phyloP scores from a whole-genome alignment of 2,797 vertebrate species.

The Ciconia nigra region DNA sequence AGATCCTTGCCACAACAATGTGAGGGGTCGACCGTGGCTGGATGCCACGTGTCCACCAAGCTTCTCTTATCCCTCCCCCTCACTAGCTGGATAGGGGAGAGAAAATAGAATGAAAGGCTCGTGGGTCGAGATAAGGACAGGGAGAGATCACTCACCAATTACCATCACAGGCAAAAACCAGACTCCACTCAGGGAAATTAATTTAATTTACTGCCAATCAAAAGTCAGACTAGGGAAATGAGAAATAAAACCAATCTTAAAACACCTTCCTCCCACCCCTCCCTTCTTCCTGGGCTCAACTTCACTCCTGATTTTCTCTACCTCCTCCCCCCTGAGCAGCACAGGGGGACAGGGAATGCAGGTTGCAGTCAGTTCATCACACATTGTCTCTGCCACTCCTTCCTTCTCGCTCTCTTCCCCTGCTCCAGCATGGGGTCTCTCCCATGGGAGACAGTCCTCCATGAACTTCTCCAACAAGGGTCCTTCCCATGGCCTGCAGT shows the following conservation, averaged over 20 bases:
- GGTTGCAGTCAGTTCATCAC: not conserved
- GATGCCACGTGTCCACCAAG: not conserved
- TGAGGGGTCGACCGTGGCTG: not conserved
- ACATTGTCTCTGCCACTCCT: not conserved
- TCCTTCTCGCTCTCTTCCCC: too few relatives aligned
- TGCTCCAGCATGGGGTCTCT: too few relatives aligned
- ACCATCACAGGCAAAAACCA: accelerated
- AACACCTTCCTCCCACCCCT: not conserved
- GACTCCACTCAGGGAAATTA: not conserved
- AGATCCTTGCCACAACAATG: not conserved
- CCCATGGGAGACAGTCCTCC: too few relatives aligned
- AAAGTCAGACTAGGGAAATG: not conserved
- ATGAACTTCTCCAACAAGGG: too few relatives aligned
- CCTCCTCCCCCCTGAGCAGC: not conserved
- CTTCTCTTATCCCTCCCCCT: accelerated
- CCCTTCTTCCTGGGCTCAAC: not conserved
- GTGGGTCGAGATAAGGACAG: not conserved
- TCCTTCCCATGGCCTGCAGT: not conserved
- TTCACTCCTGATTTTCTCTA: not conserved
- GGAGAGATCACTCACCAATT: not conserved
- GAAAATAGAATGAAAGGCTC: not conserved
- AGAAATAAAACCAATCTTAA: not conserved
- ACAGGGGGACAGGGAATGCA: not conserved
- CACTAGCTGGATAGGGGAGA: not conserved
- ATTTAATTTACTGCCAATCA: not conserved